Conservation (phyloP, 2,797 vertebrate genomes). For the Euphonia xanthogaster region DNA sequence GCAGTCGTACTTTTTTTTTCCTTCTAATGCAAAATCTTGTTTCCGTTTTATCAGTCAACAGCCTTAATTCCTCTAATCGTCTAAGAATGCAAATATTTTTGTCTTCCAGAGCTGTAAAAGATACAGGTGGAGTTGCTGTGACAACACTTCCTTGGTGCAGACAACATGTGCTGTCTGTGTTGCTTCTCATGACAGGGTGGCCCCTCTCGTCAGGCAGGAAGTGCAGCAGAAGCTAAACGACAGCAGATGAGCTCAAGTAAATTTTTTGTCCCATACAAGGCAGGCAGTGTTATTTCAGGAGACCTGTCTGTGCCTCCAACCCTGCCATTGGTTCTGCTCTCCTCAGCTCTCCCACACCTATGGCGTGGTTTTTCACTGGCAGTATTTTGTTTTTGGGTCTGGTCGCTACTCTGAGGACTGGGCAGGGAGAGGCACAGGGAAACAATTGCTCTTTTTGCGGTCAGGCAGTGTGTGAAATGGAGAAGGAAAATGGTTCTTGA, state of each 20-base stretch:
- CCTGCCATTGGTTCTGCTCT: not conserved
- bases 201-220: not conserved
- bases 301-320: not conserved
- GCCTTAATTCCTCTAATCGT: not conserved
- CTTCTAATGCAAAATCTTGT: not conserved
- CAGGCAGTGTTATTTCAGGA: not conserved
- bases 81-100: not conserved
- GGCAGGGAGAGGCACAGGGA: accelerated
- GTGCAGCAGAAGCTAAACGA: not conserved
- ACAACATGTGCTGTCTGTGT: not conserved
- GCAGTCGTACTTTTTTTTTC: not conserved
- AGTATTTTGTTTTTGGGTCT: not conserved
- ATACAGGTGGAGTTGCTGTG: constrained; percentile 1
- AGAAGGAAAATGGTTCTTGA: not conserved
- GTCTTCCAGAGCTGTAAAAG: not conserved
- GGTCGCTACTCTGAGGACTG: not conserved
- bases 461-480: not conserved
- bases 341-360: not conserved
- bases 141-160: not conserved
- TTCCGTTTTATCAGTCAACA: not conserved
- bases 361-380: not conserved
- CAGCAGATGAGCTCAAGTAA: not conserved
- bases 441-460: not conserved
- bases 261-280: not conserved
- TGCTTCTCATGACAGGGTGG: not conserved